Percentiles rank a stretch among this genome's conserved stretches.
phyloP scores from a whole-genome alignment of 2,888 invertebrate species.

The Zaprionus obscuricornis region DNA sequence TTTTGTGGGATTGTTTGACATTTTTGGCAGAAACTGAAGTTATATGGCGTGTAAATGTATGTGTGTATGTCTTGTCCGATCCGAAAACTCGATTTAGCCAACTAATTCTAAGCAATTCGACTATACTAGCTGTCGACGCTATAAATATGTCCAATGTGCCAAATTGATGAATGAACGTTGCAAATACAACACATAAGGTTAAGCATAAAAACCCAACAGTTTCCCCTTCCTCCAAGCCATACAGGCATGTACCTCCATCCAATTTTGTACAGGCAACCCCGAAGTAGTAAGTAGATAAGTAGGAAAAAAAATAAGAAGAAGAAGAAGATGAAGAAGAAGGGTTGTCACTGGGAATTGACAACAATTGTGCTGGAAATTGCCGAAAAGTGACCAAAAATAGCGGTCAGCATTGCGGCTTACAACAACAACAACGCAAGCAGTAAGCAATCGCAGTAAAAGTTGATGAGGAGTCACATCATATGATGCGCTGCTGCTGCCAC shows the following conservation, averaged over 20 bases:
- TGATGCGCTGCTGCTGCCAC: too few relatives aligned
- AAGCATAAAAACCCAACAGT: not conserved
- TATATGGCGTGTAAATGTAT: too few relatives aligned
- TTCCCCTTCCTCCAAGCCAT: not conserved
- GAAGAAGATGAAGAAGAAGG: conserved; percentile 22
- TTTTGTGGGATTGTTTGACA: not conserved
- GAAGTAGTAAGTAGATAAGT: too few relatives aligned
- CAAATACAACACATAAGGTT: not conserved
- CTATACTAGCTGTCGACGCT: conserved; percentile 38
- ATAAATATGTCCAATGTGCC: conserved; percentile 70
- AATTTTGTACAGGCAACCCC: too few relatives aligned
- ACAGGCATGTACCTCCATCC: too few relatives aligned
- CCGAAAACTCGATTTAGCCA: conserved; percentile 35
- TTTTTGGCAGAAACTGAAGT: not conserved
- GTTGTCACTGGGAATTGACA: conserved; percentile 55
- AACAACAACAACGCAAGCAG: too few relatives aligned
- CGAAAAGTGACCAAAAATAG: conserved; percentile 77
- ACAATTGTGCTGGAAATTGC: conserved; percentile 71
- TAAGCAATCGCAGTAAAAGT: too few relatives aligned
- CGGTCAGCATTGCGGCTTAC: conserved; percentile 56
- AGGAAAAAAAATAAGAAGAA: not conserved
- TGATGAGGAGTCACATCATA: not conserved
- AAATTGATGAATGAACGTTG: conserved; percentile 65
- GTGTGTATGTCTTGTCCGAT: too few relatives aligned
- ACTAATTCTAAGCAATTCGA: conserved; percentile 63